Evolutionary conservation across 2,888 invertebrate genomes (phyloP).

Genomic region (Trisateles emortualis): DNA sequence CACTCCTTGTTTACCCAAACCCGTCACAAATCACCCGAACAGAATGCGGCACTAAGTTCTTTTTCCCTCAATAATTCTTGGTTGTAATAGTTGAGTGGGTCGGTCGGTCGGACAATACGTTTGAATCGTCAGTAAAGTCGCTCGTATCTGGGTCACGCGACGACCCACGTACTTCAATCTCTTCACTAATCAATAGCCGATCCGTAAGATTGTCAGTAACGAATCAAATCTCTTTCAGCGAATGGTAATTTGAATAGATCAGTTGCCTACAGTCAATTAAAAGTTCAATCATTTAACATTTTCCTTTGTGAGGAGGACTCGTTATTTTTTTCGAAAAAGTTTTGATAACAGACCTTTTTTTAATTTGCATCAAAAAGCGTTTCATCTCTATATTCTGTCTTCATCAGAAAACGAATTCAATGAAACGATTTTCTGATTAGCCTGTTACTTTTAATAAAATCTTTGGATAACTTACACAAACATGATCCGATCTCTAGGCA

Average conservation of each 20-base stretch:
- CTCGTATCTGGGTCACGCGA: conserved; percentile 49
- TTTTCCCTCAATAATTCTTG: conserved; percentile 26
- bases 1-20: conserved; percentile 19
- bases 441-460: background rate
- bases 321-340: conserved; percentile 6
- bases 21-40: conserved; percentile 28
- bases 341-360: conserved; percentile 3
- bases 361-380: conserved; percentile 10
- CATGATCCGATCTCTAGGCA: too few species aligned
- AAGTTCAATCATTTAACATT: conserved; percentile 38
- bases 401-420: background rate
- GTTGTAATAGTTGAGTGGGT: conserved; percentile 22
- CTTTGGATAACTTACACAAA: too few species aligned
- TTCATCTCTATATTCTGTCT: conserved; percentile 1
- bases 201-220: conserved; percentile 31
- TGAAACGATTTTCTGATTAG: background rate
- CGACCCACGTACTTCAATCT: conserved; percentile 47
- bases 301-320: conserved; percentile 11
- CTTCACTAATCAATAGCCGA: conserved; percentile 47
- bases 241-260: conserved; percentile 31
- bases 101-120: conserved; percentile 41
- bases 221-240: conserved; percentile 26
- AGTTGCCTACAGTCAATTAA: conserved; percentile 39
- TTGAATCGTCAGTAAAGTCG: conserved; percentile 32
- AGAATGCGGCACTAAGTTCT: conserved; percentile 18